Evolutionary conservation across 2,888 invertebrate genomes (phyloP).

Genomic region (Sinohyriopsis cumingii): DNA sequence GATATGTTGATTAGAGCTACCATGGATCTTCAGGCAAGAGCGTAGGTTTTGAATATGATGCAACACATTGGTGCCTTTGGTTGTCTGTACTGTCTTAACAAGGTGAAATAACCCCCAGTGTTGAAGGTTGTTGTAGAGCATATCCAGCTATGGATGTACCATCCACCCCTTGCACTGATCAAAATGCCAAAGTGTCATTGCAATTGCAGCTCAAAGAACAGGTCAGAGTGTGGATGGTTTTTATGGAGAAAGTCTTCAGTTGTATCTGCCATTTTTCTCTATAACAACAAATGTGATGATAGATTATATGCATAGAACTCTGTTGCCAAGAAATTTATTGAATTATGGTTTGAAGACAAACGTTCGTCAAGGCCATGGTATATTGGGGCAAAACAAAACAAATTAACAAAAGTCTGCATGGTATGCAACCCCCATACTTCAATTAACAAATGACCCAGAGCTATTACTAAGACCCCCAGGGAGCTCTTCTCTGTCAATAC

Average conservation of each 20-base stretch:
- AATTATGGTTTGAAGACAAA: too few species aligned
- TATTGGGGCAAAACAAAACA: not conserved
- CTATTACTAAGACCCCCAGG: slow-evolving; percentile 14
- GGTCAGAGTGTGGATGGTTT: slow-evolving; percentile 10
- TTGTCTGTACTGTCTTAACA: too few species aligned
- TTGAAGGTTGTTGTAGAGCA: slow-evolving; percentile 15
- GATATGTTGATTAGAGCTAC: slow-evolving; percentile 17
- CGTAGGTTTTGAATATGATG: slow-evolving; percentile 17
- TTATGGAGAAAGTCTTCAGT: slow-evolving; percentile 17
- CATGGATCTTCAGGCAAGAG: slow-evolving; percentile 31
- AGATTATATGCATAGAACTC: slow-evolving; percentile 30
- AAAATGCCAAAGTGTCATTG: slow-evolving; percentile 1
- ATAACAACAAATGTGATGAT: slow-evolving; percentile 15
- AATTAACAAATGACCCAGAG: slow-evolving; percentile 19
- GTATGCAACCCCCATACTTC: slow-evolving; percentile 21
- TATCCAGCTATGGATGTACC: slow-evolving; percentile 9
- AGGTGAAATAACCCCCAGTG: slow-evolving; percentile 6
- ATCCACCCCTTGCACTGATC: slow-evolving; percentile 4
- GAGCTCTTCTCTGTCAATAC: too few species aligned
- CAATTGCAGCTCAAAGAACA: slow-evolving; percentile 3
- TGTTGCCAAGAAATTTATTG: slow-evolving; percentile 18
- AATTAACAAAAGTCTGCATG: slow-evolving; percentile 14
- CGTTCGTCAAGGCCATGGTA: too few species aligned
- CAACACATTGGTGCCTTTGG: too few species aligned
- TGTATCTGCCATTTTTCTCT: slow-evolving; percentile 21